Percentiles rank a stretch among this genome's conserved stretches.
Evolutionary conservation across 1,140 invertebrate genomes (phyloP).

Genomic region (Lordiphosa clarofinis): DNA sequence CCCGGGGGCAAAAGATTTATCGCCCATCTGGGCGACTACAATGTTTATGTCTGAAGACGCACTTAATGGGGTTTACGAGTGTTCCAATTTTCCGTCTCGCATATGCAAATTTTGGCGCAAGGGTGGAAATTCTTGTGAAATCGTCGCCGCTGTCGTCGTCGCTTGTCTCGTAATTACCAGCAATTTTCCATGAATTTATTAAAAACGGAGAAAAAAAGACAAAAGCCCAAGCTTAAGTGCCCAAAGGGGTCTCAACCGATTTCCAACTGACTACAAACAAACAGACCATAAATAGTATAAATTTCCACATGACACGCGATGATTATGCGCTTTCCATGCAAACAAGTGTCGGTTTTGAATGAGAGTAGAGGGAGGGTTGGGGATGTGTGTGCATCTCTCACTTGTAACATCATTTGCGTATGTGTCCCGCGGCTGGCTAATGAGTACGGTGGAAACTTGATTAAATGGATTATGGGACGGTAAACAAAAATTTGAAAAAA

Average conservation of each 20-base stretch:
- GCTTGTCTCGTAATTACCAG: constrained; percentile 63
- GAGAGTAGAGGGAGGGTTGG: constrained; percentile 15
- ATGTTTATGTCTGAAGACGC: constrained; percentile 19
- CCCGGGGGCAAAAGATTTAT: constrained; percentile 43
- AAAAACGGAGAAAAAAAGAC: constrained; percentile 32
- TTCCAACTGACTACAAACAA: constrained; percentile 61
- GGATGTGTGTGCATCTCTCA: constrained; percentile 49
- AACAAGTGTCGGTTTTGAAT: constrained; percentile 39
- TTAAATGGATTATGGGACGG: not conserved
- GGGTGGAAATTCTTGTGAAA: constrained; percentile 61
- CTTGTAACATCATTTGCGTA: constrained; percentile 52
- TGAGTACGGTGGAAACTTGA: constrained; percentile 29
- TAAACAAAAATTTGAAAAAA: too few relatives aligned
- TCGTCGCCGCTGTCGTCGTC: constrained; percentile 39
- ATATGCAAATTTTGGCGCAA: constrained; percentile 45
- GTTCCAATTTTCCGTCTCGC: constrained; percentile 24
- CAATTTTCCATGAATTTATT: constrained; percentile 78
- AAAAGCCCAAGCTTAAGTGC: constrained; percentile 53
- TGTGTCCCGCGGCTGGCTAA: constrained; percentile 26
- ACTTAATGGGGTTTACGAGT: constrained; percentile 42
- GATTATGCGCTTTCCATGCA: constrained; percentile 72
- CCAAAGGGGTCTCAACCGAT: constrained; percentile 19
- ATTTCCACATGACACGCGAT: constrained; percentile 77
- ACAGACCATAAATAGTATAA: constrained; percentile 78
- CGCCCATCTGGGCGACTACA: constrained; percentile 30